Conservation (phyloP, 1,140 invertebrate species). For the Nomia melanderi region DNA sequence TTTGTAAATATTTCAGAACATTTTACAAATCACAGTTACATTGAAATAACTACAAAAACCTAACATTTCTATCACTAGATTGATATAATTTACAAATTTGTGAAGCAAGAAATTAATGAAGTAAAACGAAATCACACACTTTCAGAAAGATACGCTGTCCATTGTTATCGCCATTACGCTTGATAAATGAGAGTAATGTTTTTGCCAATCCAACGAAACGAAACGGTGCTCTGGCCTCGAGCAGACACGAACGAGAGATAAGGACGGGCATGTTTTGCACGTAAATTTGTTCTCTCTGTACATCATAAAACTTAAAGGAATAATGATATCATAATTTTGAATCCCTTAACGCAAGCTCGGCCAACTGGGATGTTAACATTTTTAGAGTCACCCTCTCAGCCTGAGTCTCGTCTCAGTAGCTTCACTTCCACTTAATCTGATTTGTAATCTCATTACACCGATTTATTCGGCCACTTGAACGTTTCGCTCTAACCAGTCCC, state of each 20-base stretch:
- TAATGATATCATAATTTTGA: conserved; percentile 26
- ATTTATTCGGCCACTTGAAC: conserved; percentile 42
- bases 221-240: neutral
- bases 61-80: too few species aligned
- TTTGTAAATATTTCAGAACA: too few species aligned
- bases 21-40: too few species aligned
- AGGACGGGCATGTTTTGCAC: conserved; percentile 20
- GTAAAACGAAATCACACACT: neutral
- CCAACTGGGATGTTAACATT: conserved; percentile 14
- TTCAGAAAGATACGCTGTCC: neutral
- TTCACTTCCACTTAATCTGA: conserved; percentile 24
- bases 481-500: conserved; percentile 1
- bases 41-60: too few species aligned
- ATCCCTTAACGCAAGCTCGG: neutral
- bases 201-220: conserved; percentile 27
- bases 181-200: conserved; percentile 36
- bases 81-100: neutral
- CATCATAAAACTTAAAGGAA: conserved; percentile 13
- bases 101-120: neutral
- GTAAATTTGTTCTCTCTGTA: conserved; percentile 21
- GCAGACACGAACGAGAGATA: conserved; percentile 22
- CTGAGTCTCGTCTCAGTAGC: too few species aligned
- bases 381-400: neutral
- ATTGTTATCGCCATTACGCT: conserved; percentile 2
- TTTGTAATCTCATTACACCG: conserved; percentile 24